Base-by-base conservation (phyloP, 2,113 vertebrate species). In the Serinus canaria region DNA sequence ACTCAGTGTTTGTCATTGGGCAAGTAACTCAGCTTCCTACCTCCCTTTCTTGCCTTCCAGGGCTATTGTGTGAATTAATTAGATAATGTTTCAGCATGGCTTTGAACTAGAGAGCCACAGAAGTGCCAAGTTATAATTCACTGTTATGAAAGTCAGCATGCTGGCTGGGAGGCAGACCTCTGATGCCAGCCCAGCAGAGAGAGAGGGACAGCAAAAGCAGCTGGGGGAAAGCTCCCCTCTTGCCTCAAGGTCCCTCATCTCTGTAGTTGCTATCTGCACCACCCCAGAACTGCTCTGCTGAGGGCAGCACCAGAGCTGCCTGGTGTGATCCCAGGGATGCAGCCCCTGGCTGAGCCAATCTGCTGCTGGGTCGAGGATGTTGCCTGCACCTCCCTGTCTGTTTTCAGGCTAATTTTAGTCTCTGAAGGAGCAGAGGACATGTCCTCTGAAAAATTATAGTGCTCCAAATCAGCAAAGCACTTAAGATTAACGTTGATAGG, bases 141-240 rank as follows among this genome's bases (percentile, higher is more conserved):
- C 59, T 94, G 79, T 83, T 86, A 86, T 7, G 59, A 95, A 94
- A 96, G 68, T 70, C 1, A 0, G 59, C 0, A 0, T 63, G 69
- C 77, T 79, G 84, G 60, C 91, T 72, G 89, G 49, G 66, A 91
- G 24, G 1, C 1, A 90, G 81, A 75, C 53, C 74, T 95, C 69
- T 89, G 58, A 82, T 66, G 87, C 70, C 91, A 82, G 37, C 44
- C 33, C 64, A 22, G 60, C 21, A 47, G 80, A 85, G 43, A 83
- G n/a, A 37, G 53, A 49, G 19, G 52, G 35, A 37, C 0, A 1
- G n/a, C 0, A 0, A 76, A 68, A 46, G 52, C 0, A 0, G 74
- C 37, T 0, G 0, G 9, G 5, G 49, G 20, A 39, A 44, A 62
- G 30, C 69, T 75, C 47, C 15, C 5, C 52, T 44, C 35, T 33